Evolutionary conservation across 2,888 invertebrate genomes (phyloP).

Genomic region (Phasia obesa): DNA sequence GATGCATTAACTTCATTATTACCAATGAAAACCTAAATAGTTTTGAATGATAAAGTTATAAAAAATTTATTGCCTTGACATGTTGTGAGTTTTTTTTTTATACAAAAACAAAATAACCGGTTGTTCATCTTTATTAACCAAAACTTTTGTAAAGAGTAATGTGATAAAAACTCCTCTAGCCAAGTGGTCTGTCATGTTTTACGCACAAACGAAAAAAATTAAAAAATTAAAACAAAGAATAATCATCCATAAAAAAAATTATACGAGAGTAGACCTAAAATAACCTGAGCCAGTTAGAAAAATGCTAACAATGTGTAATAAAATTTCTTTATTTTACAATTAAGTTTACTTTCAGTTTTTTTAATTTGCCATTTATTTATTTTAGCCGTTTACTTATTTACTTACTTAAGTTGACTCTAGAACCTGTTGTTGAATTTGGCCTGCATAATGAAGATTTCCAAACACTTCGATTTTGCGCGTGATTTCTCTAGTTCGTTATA

Average conservation of each 20-base stretch:
- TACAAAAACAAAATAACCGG: slow-evolving; percentile 12
- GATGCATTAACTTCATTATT: background rate
- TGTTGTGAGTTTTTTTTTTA: background rate
- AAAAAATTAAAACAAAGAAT: background rate
- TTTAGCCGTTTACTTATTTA: no score
- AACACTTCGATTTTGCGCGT: no score
- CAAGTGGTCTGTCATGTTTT: slow-evolving; percentile 2
- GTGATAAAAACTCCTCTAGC: background rate
- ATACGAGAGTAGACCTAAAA: background rate
- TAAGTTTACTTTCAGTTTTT: no score
- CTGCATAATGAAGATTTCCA: no score
- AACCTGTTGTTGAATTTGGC: no score
- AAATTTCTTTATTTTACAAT: no score
- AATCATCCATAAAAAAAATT: background rate
- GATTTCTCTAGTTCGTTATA: no score
- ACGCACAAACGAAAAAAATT: slow-evolving; percentile 12
- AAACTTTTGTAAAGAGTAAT: slow-evolving; percentile 2
- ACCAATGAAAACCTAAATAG: background rate
- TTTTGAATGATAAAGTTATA: background rate
- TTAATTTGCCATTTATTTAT: no score
- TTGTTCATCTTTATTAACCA: slow-evolving; percentile 20
- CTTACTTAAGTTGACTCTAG: no score
- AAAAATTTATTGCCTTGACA: slow-evolving; percentile 33
- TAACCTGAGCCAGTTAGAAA: background rate
- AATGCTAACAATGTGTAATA: background rate